These are phyloP conservation scores for Ctenomys sociabilis DNA, from an alignment of 2,113 vertebrate species.

Conservation along the genomic window DNA sequence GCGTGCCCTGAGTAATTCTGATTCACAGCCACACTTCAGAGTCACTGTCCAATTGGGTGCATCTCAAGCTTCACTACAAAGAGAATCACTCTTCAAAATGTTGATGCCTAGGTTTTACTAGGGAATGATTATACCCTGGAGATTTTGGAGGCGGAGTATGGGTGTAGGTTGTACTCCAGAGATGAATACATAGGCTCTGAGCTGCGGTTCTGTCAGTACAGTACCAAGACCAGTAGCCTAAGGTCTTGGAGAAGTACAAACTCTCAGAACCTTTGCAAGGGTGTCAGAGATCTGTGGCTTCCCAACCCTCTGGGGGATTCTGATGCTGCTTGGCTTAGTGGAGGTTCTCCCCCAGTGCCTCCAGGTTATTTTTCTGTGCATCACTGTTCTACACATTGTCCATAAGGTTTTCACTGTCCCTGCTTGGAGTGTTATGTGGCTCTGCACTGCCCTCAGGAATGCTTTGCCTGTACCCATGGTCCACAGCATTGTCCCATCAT, in stretches of 20 bases:
- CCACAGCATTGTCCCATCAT: background rate
- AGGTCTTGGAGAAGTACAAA: background rate
- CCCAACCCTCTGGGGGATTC: background rate
- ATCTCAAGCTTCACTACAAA: background rate
- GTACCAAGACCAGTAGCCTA: background rate
- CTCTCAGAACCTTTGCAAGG: background rate
- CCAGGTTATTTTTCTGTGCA: background rate
- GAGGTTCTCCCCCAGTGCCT: background rate
- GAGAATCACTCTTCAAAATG: background rate
- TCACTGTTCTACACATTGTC: background rate
- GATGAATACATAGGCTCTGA: background rate
- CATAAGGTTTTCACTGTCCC: background rate
- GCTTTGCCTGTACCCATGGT: background rate
- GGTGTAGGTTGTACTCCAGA: background rate
- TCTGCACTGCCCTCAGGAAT: fast-evolving
- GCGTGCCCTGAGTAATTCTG: background rate
- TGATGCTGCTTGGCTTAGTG: background rate
- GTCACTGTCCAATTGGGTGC: background rate
- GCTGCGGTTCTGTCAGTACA: background rate
- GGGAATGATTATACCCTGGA: background rate
- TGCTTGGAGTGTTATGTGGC: background rate
- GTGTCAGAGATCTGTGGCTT: background rate
- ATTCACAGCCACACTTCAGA: background rate
- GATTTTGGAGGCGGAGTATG: background rate
- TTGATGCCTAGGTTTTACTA: background rate